phyloP scores from a whole-genome alignment of 2,888 invertebrate species.

The Ditula angustiorana region DNA sequence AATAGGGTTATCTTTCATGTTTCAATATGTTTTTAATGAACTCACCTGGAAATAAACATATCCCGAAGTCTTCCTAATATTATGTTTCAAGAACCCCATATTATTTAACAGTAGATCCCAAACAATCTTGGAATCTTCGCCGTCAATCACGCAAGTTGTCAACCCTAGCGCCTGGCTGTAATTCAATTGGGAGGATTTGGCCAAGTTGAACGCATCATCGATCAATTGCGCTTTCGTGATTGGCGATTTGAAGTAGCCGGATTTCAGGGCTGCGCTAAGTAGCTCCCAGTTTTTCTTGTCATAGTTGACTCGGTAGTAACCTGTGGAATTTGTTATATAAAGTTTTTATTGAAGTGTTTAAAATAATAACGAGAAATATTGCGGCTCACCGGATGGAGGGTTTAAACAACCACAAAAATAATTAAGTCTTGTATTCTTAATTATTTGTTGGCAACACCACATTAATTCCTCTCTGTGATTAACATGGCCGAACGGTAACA shows the following conservation, averaged over 20 bases:
- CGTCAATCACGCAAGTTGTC: conserved; percentile 85
- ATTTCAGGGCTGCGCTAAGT: conserved; percentile 76
- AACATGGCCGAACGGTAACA: too few species aligned
- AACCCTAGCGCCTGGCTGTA: conserved; percentile 87
- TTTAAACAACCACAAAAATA: too few species aligned
- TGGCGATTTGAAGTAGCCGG: conserved; percentile 81
- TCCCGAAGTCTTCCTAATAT: conserved; percentile 73
- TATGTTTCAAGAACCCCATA: conserved; percentile 79
- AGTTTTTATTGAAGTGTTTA: too few species aligned
- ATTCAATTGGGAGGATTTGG: conserved; percentile 83
- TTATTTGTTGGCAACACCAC: too few species aligned
- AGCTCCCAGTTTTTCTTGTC: conserved; percentile 85
- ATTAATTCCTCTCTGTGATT: too few species aligned
- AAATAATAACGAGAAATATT: too few species aligned
- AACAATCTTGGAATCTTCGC: conserved; percentile 87
- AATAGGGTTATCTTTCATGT: too few species aligned
- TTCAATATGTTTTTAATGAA: background rate
- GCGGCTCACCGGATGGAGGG: too few species aligned
- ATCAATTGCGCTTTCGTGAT: conserved; percentile 89
- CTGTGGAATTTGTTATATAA: conserved; percentile 56
- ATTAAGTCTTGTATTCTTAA: too few species aligned
- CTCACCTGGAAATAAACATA: conserved; percentile 15
- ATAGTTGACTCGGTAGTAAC: conserved; percentile 88
- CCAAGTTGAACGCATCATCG: conserved; percentile 89
- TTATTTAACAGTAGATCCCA: conserved; percentile 87